Conservation (phyloP, 2,797 vertebrate genomes). For the Pygocentrus nattereri region DNA sequence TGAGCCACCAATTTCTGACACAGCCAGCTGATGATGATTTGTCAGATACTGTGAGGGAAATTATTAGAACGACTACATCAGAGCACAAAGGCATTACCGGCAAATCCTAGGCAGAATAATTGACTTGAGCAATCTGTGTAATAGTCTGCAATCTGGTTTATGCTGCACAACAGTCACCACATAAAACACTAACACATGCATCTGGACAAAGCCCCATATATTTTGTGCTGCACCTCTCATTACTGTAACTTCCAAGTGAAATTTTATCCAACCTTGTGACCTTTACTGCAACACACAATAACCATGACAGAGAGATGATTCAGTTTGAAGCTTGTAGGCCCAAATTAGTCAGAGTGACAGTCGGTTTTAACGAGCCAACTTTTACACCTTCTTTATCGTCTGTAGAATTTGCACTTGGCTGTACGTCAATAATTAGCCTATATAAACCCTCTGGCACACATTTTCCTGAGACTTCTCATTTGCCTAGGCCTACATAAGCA, state of each 20-base stretch:
- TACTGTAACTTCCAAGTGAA: background rate
- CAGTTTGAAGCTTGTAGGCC: conserved; percentile 16
- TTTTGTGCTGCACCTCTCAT: background rate
- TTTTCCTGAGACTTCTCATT: conserved; percentile 53
- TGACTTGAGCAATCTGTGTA: conserved; percentile 20
- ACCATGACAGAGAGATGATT: background rate
- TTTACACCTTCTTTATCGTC: conserved; percentile 31
- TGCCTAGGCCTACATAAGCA: conserved; percentile 54
- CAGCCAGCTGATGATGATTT: conserved; percentile 25
- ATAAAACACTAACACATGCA: background rate
- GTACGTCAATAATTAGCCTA: conserved; percentile 40
- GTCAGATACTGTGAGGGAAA: conserved; percentile 2
- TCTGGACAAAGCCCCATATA: background rate
- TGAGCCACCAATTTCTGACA: conserved; percentile 13
- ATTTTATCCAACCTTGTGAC: background rate
- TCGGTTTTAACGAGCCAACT: conserved; percentile 32
- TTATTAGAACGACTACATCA: conserved; percentile 19
- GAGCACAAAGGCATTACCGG: conserved; percentile 8
- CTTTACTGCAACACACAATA: background rate
- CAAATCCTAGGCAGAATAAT: conserved; percentile 27
- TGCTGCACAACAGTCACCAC: background rate
- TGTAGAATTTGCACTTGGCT: conserved; percentile 49
- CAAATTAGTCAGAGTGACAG: background rate
- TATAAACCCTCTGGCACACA: conserved; percentile 26
- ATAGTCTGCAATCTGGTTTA: conserved; percentile 23